Conservation (phyloP, 2,888 invertebrate species). For the Lepidochitona cinerea region DNA sequence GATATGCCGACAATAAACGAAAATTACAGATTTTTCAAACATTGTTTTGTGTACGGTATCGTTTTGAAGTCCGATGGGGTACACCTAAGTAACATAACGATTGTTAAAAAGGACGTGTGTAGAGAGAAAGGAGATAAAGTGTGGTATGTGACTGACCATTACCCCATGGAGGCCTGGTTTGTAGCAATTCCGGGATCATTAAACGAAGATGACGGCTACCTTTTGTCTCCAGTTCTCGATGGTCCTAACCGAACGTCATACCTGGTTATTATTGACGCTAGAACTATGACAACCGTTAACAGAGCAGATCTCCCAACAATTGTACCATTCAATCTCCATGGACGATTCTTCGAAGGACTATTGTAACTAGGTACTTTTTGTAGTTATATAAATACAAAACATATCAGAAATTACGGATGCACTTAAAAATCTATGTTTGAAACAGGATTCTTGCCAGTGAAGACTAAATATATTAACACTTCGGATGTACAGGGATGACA, state of each 20-base stretch:
- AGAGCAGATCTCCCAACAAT: constrained; percentile 51
- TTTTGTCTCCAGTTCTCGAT: constrained; percentile 59
- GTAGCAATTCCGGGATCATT: constrained; percentile 43
- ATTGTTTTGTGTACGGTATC: constrained; percentile 62
- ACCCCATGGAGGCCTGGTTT: constrained; percentile 62
- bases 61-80: constrained; percentile 53
- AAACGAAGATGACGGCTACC: constrained; percentile 62
- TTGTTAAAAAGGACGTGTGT: constrained; percentile 65
- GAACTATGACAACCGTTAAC: constrained; percentile 47
- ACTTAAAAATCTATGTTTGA: too few species aligned
- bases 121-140: constrained; percentile 32
- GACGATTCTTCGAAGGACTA: constrained; percentile 62
- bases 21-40: constrained; percentile 43
- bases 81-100: constrained; percentile 42
- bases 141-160: constrained; percentile 49
- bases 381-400: too few species aligned
- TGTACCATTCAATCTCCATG: constrained; percentile 64
- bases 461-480: too few species aligned
- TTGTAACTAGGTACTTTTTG: too few species aligned
- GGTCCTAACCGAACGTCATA: constrained; percentile 46
- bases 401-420: too few species aligned
- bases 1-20: constrained; percentile 66
- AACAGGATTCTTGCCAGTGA: too few species aligned
- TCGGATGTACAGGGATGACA: too few species aligned
- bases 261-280: constrained; percentile 56